phyloP scores from a whole-genome alignment of 2,888 invertebrate species.

The Lomographa bimaculata region DNA sequence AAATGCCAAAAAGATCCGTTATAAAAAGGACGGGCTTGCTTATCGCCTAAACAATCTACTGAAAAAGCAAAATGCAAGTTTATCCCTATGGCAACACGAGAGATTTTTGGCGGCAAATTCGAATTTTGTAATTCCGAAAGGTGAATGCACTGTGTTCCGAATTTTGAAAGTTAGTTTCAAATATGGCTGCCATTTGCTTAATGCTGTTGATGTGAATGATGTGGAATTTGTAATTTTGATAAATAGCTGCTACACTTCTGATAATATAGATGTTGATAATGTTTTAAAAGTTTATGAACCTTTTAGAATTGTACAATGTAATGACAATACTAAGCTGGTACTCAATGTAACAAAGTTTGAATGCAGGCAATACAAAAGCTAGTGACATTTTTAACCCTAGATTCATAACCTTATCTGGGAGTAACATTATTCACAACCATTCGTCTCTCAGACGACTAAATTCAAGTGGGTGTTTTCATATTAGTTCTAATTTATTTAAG shows the following conservation, averaged over 20 bases:
- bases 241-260: constrained; percentile 51
- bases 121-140: constrained; percentile 66
- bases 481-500: too few species aligned
- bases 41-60: constrained; percentile 64
- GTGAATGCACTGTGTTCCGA: constrained; percentile 48
- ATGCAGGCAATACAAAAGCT: constrained; percentile 19
- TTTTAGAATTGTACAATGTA: constrained; percentile 17
- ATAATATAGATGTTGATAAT: constrained; percentile 41
- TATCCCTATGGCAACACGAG: constrained; percentile 82
- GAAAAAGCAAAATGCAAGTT: constrained; percentile 69
- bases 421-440: too few species aligned
- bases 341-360: constrained; percentile 72
- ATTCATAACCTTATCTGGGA: too few species aligned
- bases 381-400: too few species aligned
- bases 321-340: constrained; percentile 48
- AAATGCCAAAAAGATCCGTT: constrained; percentile 55
- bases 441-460: too few species aligned
- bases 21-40: constrained; percentile 76
- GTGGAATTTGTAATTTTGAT: constrained; percentile 54
- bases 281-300: constrained; percentile 41
- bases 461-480: too few species aligned
- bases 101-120: constrained; percentile 70
- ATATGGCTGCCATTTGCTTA: constrained; percentile 61
- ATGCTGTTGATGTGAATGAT: constrained; percentile 47
- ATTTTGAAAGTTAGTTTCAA: constrained; percentile 54